Evolutionary conservation across 2,113 vertebrate species (phyloP), one percentile per base, ranked within the genome.

Genomic region (Hypomesus transpacificus): DNA sequence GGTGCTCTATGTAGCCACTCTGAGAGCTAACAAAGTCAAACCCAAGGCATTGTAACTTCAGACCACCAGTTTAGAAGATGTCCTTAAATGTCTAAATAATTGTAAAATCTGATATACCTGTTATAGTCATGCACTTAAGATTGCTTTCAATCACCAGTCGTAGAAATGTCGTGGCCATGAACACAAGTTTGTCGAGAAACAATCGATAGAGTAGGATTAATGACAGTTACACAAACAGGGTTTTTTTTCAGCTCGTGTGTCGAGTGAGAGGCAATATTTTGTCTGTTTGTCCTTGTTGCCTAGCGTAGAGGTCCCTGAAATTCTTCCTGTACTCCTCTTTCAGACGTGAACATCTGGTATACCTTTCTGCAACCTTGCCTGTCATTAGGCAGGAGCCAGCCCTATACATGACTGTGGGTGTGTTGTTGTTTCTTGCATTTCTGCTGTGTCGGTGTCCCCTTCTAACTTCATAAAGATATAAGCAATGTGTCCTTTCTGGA

Each of bases 401-500:
- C 82, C 75, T 87, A 77, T 87, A 82, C 69, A 84, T 70, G 84
- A 78, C 81, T 86, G 87, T 87, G 86, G 80, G 82, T 82, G 63
- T 73, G 65, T 75, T 28, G 14, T 62, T 74, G 69, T 60, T 34
- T 34, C 6, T 85, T 65, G 80, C 84, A 75, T 87, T 89, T 87
- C 78, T 74, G 82, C 89, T 86, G 79, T 90, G 94, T 94, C 93
- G 81, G 87, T 88, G 87, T 79, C 77, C 85, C 84, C 84, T 83
- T 86, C 69, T 89, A 88, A 87, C 86, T 91, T 94, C 92, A 88
- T 92, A 92, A 91, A 85, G 87, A 93, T 91, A 92, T 88, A 94
- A 92, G 89, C 93, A 93, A 89, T 93, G 92, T 91, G 79, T 78
- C 91, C 92, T 92, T 66, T 79, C 92, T 85, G 92, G 92, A 91